phyloP scores from a whole-genome alignment of 2,888 invertebrate genomes.

The Abrostola triplasia region DNA sequence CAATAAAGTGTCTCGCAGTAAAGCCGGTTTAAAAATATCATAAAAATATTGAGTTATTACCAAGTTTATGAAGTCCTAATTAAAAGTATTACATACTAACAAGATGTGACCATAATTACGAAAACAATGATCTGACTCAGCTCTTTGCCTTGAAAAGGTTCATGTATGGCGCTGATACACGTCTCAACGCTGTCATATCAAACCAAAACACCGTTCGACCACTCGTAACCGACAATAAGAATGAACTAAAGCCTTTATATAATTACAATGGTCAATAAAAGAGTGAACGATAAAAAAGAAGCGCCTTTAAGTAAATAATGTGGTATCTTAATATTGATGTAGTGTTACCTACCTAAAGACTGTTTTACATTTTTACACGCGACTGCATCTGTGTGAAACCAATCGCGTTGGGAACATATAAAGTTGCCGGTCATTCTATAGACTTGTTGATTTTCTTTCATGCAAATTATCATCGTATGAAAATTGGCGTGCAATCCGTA shows the following conservation, averaged over 20 bases:
- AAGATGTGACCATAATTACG: constrained; percentile 30
- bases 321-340: constrained; percentile 1
- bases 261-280: constrained; percentile 21
- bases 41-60: constrained; percentile 3
- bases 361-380: constrained; percentile 12
- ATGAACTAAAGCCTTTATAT: constrained; percentile 22
- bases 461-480: too few relatives aligned
- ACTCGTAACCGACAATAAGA: constrained; percentile 9
- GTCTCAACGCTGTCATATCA: constrained; percentile 34
- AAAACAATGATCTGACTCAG: constrained; percentile 41
- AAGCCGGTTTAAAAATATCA: constrained; percentile 6
- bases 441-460: too few relatives aligned
- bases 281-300: constrained; percentile 10
- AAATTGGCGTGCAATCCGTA: too few relatives aligned
- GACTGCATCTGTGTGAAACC: too few relatives aligned
- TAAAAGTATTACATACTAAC: constrained; percentile 14
- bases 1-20: background rate
- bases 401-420: too few relatives aligned
- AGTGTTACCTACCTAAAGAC: constrained; percentile 7
- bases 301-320: constrained; percentile 13
- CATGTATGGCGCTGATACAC: constrained; percentile 5
- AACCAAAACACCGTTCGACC: constrained; percentile 7
- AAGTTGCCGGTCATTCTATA: too few relatives aligned
- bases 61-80: constrained; percentile 7
- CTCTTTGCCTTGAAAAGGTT: constrained; percentile 19